Conservation (phyloP, 2,888 invertebrate species). For the Dinocampus coccinellae region DNA sequence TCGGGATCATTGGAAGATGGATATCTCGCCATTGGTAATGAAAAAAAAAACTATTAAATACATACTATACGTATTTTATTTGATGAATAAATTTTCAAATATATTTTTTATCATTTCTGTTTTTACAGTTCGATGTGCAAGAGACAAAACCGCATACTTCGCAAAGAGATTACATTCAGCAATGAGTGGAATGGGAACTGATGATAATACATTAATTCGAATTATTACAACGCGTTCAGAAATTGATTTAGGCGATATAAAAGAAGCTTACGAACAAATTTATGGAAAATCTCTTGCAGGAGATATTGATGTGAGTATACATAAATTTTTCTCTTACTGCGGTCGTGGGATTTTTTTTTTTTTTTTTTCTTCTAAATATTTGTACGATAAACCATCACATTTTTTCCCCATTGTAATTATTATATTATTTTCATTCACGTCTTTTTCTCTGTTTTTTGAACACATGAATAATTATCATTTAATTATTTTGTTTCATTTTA, state of each 20-base stretch:
- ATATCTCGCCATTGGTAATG: conserved; percentile 80
- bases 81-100: neutral
- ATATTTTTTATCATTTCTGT: neutral
- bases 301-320: conserved; percentile 81
- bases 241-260: conserved; percentile 89
- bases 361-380: neutral
- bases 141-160: conserved; percentile 86
- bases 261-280: conserved; percentile 81
- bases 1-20: conserved; percentile 84
- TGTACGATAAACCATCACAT: conserved; percentile 14
- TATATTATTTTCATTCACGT: neutral
- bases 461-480: neutral
- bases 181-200: conserved; percentile 92
- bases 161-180: conserved; percentile 87
- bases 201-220: conserved; percentile 88
- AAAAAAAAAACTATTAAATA: neutral
- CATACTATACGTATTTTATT: neutral
- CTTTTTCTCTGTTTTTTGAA: neutral
- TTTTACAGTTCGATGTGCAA: conserved; percentile 79
- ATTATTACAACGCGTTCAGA: conserved; percentile 86
- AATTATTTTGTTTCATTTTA: conserved; percentile 31
- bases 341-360: neutral
- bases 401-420: neutral
- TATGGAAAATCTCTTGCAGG: conserved; percentile 84
- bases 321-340: neutral